phyloP scores from a whole-genome alignment of 2,113 vertebrate genomes.

The Camelus dromedarius region DNA sequence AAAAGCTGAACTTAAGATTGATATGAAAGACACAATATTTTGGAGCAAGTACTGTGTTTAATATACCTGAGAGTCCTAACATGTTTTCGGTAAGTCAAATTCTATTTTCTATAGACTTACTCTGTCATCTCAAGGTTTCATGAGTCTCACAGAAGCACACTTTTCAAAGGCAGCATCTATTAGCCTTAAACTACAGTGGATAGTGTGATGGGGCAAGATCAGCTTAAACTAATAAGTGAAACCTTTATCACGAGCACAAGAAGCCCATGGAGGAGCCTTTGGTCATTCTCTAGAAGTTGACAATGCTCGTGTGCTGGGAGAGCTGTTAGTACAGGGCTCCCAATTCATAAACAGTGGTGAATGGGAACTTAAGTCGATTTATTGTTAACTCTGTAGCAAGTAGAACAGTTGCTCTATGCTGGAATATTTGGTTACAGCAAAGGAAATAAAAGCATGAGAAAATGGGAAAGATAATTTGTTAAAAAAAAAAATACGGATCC shows the following conservation, averaged over 20 bases:
- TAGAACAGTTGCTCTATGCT: neutral
- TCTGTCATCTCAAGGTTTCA: neutral
- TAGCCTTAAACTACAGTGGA: neutral
- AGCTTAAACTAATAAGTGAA: neutral
- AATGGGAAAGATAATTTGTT: neutral
- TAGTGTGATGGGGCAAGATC: too few relatives aligned
- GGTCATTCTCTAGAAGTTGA: neutral
- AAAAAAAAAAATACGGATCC: neutral
- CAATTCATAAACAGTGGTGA: neutral
- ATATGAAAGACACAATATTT: neutral
- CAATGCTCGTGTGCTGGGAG: neutral
- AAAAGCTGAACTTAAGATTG: neutral
- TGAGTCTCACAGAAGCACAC: neutral
- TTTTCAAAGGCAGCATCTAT: neutral
- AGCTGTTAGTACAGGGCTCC: neutral
- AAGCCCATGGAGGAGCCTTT: neutral
- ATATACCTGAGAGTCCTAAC: neutral
- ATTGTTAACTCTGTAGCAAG: neutral
- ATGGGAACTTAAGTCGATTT: neutral
- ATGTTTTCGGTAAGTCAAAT: neutral
- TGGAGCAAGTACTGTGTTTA: neutral
- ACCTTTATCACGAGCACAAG: neutral
- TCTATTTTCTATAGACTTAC: neutral
- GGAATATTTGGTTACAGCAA: neutral
- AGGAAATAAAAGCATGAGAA: neutral